Evolutionary conservation across 2,888 invertebrate genomes (phyloP), one percentile per base, ranked within the genome.

Genomic region (Ichneumoninae sp.): DNA sequence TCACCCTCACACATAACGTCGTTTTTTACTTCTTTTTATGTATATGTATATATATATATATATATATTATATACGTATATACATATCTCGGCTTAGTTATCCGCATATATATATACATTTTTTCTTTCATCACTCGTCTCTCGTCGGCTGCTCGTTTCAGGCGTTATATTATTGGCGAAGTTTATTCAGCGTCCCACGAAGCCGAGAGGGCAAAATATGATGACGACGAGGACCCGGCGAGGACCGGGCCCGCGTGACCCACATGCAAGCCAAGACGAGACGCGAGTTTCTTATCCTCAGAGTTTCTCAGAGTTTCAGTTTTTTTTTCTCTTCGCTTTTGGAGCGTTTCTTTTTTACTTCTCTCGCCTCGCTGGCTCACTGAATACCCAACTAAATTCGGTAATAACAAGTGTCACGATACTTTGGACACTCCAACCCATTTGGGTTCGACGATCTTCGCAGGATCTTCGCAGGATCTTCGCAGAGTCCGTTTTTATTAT

Each of bases 151-250:
- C 86, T 82, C 83, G 84, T 79, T 86, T 86, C 69, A 33, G 30
- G 63, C 57, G 76, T 81, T 80, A 77, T 74, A 81, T 77, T 87
- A 85, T 84, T 84, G 77, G 81, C 76, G 79, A 88, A 90, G 89
- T 89, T 90, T 89, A 89, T 89, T 90, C 86, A 85, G 69, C 80
- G 83, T 77, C 83, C 79, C 75, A 73, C 16, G 40, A 70, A 54
- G 63, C 26, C 70, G 47, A 44, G 69, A 66, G 26, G 78, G 60
- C 76, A 75, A 65, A 75, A 30, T n/a, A 65, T 74, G 40, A 76
- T 76, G 60, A 60, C 66, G 78, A 44, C 63, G 69, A 73, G 63
- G 16, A 47, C 16, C 63, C 57, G 71, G 57, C 63, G 65, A 83
- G 65, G 65, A 75, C 50, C 63, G 50, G 44, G 70, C 40, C 79